Conservation (phyloP, 1,140 invertebrate genomes). For the Zaprionus ghesquierei region DNA sequence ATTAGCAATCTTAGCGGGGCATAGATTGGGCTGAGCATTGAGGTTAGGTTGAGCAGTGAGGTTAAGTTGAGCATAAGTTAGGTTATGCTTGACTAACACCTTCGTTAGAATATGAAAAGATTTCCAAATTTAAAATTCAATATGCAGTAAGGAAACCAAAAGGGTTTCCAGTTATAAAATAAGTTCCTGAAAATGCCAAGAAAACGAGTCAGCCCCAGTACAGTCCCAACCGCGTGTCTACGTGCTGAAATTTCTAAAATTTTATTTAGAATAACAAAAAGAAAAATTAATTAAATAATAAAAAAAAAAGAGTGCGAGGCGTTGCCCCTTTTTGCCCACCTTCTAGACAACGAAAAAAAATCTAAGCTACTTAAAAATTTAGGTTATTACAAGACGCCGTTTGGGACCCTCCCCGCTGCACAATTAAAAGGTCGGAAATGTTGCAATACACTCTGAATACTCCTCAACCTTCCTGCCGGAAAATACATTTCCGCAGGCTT, state of each 20-base stretch:
- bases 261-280: not conserved
- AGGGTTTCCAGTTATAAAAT: not conserved
- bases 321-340: not conserved
- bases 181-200: too few species aligned
- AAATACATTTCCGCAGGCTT: constrained; percentile 20
- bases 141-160: not conserved
- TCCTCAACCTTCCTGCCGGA: not conserved
- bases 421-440: not conserved
- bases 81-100: not conserved
- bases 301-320: not conserved
- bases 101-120: not conserved
- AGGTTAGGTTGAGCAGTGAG: too few species aligned
- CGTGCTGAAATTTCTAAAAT: not conserved
- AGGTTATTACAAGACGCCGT: not conserved
- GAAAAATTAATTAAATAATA: constrained; percentile 1
- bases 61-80: too few species aligned
- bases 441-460: not conserved
- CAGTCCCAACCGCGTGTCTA: not conserved
- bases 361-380: not conserved
- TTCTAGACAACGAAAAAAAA: not conserved
- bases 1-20: not conserved
- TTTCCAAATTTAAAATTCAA: not conserved
- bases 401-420: not conserved
- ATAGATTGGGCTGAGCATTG: not conserved
- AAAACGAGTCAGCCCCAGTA: too few species aligned